Percentiles rank a stretch among this genome's conserved stretches.
These are phyloP conservation scores for Hydrozoanthus tunicans DNA, from an alignment of 64 coral and sea anemone species.

Conservation along the genomic window DNA sequence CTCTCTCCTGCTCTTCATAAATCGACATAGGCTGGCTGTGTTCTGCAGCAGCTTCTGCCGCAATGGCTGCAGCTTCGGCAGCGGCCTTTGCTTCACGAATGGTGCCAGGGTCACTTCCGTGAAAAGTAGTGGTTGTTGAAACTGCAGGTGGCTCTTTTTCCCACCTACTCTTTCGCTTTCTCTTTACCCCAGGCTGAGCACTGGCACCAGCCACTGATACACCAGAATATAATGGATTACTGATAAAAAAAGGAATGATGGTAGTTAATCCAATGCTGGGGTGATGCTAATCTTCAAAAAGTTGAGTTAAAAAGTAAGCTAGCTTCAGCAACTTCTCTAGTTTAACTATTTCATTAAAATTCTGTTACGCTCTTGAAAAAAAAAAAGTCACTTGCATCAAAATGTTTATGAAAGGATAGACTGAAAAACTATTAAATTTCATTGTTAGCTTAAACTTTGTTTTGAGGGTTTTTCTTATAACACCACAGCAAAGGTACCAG, in stretches of 20 bases:
- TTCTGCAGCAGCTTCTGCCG: constrained; percentile 71
- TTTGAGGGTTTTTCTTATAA: too few species aligned
- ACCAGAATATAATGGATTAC: neutral
- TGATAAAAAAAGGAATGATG: neutral
- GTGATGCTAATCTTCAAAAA: too few species aligned
- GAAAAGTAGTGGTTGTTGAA: neutral
- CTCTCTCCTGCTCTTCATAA: constrained; percentile 75
- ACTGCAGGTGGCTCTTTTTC: constrained; percentile 24
- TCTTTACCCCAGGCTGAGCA: constrained; percentile 30
- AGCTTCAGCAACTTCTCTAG: too few species aligned
- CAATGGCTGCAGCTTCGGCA: constrained; percentile 62
- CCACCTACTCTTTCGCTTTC: constrained; percentile 85
- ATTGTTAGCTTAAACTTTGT: too few species aligned
- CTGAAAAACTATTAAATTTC: too few species aligned
- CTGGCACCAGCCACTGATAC: neutral
- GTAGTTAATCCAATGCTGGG: neutral
- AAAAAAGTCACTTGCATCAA: too few species aligned
- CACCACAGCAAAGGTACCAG: too few species aligned
- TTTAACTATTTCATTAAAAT: too few species aligned
- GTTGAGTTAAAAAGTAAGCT: too few species aligned
- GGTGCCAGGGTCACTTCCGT: neutral
- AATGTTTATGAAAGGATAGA: too few species aligned
- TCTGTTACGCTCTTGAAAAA: too few species aligned
- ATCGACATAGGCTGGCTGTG: constrained; percentile 88
- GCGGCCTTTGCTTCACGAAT: constrained; percentile 58